These are phyloP conservation scores for Cygnus atratus DNA, from an alignment of 2,113 vertebrate genomes.

Conservation along the genomic window DNA sequence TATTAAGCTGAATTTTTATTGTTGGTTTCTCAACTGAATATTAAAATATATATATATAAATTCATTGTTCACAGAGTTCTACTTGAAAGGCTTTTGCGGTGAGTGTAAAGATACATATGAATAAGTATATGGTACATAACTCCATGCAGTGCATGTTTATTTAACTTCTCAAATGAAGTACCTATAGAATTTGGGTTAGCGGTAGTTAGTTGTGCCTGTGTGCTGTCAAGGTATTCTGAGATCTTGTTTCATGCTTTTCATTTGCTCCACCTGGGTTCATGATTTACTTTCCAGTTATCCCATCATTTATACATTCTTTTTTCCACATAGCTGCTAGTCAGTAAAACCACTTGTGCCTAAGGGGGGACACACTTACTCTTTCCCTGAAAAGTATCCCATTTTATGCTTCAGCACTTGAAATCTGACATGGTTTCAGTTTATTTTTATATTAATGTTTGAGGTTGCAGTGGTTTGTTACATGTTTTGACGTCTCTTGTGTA, in stretches of 20 bases:
- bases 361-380: neutral
- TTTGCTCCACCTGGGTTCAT: constrained; percentile 8
- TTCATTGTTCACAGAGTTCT: neutral
- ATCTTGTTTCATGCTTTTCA: constrained; percentile 16
- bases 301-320: neutral
- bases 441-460: constrained; percentile 50
- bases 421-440: neutral
- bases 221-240: neutral
- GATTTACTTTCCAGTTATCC: constrained; percentile 1
- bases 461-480: neutral
- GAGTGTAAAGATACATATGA: neutral
- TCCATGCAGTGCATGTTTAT: neutral
- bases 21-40: constrained; percentile 3
- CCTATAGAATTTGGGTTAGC: neutral
- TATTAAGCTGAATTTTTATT: constrained; percentile 31
- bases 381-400: neutral
- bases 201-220: neutral
- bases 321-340: neutral
- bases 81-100: neutral
- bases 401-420: neutral
- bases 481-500: neutral
- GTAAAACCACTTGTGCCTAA: neutral
- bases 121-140: neutral
- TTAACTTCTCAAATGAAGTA: constrained; percentile 6
- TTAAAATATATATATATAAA: neutral